These are phyloP conservation scores for Acronicta aceris DNA, from an alignment of 2,888 invertebrate species.

Conservation along the genomic window DNA sequence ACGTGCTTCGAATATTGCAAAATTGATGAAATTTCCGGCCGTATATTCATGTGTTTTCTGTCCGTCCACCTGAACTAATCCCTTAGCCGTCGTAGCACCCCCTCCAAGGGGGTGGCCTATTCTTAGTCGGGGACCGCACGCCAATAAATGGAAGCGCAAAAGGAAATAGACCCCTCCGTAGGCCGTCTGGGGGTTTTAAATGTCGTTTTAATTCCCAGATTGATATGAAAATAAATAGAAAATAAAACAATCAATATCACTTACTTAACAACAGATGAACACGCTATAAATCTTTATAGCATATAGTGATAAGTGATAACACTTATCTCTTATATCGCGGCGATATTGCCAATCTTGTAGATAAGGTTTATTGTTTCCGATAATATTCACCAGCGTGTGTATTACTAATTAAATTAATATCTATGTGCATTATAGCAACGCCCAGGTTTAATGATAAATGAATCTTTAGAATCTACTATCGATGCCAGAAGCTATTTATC, in stretches of 20 bases:
- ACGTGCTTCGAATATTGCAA: constrained; percentile 1
- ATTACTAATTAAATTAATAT: constrained; percentile 50
- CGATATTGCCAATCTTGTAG: constrained; percentile 54
- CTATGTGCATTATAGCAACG: constrained; percentile 12
- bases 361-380: constrained; percentile 48
- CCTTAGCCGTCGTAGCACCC: constrained; percentile 7
- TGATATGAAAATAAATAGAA: constrained; percentile 11
- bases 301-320: constrained; percentile 37
- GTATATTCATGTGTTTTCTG: constrained; percentile 5
- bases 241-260: constrained; percentile 28
- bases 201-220: constrained; percentile 5
- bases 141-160: constrained; percentile 26
- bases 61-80: constrained; percentile 18
- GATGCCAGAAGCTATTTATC: constrained; percentile 13
- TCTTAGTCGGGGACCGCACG: constrained; percentile 13
- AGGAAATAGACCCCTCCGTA: constrained; percentile 9
- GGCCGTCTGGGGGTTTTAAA: constrained; percentile 8
- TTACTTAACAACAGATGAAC: constrained; percentile 30
- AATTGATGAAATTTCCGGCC: constrained; percentile 7
- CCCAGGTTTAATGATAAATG: constrained; percentile 20
- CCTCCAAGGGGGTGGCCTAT: constrained; percentile 13
- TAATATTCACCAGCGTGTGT: constrained; percentile 30
- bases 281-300: constrained; percentile 39
- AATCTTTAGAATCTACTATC: constrained; percentile 2
- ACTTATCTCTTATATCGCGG: constrained; percentile 42